Evolutionary conservation across 2,888 invertebrate genomes (phyloP), one percentile per base, ranked within the genome.

Genomic region (Caenorhabditis angaria): DNA sequence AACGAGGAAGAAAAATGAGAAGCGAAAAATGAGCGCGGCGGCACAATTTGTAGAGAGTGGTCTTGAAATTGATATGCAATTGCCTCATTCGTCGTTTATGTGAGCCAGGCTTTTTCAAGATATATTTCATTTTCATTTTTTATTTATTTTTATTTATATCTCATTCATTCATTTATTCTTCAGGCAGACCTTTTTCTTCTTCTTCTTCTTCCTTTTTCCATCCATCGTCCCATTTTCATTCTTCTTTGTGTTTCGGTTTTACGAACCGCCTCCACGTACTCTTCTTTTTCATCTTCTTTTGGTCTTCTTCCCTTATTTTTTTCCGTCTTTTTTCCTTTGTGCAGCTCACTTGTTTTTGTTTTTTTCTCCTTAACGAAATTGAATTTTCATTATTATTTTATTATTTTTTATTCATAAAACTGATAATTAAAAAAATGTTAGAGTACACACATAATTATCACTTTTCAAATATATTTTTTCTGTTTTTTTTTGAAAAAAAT

Each of bases 1-100:
- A 18, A 41, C 10, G 41, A 41, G 18, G 5, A 41, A 41, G 41
- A 41, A 41, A 12, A 32, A 32, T 32, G 12, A 41, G 41, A 41
- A 41, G 14, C 3, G 41, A 14, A 41, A 14, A 5, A 41, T 12
- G 10, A 41, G 41, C 41, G 41, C 8, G 18, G 41, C 10, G 18
- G 41, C 41, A 41, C 41, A 41, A 41, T 41, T 41, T 41, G 41
- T 41, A 41, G 41, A 41, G 41, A 41, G 41, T 41, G 41, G 41
- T 41, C 41, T 41, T 41, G 41, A 41, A 41, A 41, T 41, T 41
- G 41, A 41, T 41, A 41, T 41, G 41, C 41, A 41, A 41, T 41
- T 41, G 41, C 41, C 41, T 41, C 41, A 18, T 41, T 41, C 41
- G 41, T 41, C 18, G 41, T 41, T 18, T 41, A 41, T 41, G 41